Percentiles rank a stretch among this genome's conserved stretches.
phyloP scores from a whole-genome alignment of 2,888 invertebrate genomes.

The Pseudococcus jackbeardsleyi region DNA sequence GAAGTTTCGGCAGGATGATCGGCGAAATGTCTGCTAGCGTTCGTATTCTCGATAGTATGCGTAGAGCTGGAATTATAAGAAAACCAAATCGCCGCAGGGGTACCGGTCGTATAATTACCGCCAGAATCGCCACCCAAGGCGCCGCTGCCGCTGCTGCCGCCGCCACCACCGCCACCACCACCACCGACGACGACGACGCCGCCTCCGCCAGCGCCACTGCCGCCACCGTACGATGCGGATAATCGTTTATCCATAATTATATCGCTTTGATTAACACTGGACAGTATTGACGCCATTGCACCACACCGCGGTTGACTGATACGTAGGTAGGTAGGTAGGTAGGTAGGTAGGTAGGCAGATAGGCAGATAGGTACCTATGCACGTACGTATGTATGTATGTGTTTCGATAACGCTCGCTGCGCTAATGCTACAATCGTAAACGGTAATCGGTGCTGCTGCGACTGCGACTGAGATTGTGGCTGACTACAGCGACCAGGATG shows the following conservation, averaged over 20 bases:
- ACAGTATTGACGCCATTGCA: not conserved
- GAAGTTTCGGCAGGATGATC: conserved; percentile 38
- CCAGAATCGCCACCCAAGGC: too few relatives aligned
- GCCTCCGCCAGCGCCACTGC: not conserved
- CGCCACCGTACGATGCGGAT: too few relatives aligned
- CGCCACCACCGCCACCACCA: too few relatives aligned
- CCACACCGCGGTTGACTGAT: not conserved
- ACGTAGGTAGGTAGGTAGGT: too few relatives aligned
- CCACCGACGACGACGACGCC: not conserved
- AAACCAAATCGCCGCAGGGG: not conserved
- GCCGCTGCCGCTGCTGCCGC: not conserved
- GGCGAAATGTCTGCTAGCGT: conserved; percentile 61
- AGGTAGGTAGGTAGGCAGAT: too few relatives aligned
- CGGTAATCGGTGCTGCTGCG: too few relatives aligned
- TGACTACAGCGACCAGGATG: too few relatives aligned
- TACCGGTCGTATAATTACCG: not conserved
- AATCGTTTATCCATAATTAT: not conserved
- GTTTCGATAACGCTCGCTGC: too few relatives aligned
- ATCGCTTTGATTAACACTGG: not conserved
- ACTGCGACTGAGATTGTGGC: too few relatives aligned
- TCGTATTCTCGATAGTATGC: conserved; percentile 29
- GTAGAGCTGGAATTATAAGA: conserved; percentile 36
- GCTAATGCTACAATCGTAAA: too few relatives aligned
- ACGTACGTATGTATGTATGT: too few relatives aligned
- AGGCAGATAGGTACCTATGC: too few relatives aligned